Base-by-base conservation (phyloP, 2,797 vertebrate species). In the Siniperca undulata region DNA sequence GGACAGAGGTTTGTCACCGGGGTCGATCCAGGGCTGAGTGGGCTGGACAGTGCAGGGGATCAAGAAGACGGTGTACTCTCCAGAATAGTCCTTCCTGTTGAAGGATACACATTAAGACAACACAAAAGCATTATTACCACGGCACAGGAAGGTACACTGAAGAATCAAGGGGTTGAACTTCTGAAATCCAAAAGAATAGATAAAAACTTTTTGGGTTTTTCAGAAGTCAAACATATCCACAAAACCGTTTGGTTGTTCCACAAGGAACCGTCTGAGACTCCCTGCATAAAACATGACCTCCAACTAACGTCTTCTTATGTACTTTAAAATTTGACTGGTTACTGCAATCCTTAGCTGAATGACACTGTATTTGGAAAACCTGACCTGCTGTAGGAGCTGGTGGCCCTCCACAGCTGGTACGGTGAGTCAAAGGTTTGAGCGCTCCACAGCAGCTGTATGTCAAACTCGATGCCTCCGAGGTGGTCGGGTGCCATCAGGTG, bases 11-110 rank as follows among this genome's bases (percentile, higher is more conserved):
- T 99, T 99, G 86, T 98, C 97, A 42, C 97, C 97, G 0, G 97
- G 97, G 91, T 98, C 98, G 0, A 94, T 92, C 99, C 98, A 99
- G 0, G 98, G 96, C 94, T 99, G 98, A 0, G 97, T 99, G 81
- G 99, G 99, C 93, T 99, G 99, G 53, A 98, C 98, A 0, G 99
- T 99, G 82, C 98, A 99, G 7, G 98, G 98, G 78, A 99, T 96
- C 83, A 99, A 88, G 87, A 97, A 97, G 79, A 99, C 97, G 0
- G 96, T 98, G 91, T 99, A 99, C 87, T 99, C 99, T 27, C 99
- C 99, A 0, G 98, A 99, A 79, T 99, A 99, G 90, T 99, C 98
- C 92, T 99, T 99, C 95, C 99, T 99, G 95, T 87, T 58, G 16
- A 20, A 5, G 36, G 17, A 64, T 0, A 30, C 36, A 68, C 42